Conservation (phyloP, 2,797 vertebrate species). For the Crypturellus tataupa region DNA sequence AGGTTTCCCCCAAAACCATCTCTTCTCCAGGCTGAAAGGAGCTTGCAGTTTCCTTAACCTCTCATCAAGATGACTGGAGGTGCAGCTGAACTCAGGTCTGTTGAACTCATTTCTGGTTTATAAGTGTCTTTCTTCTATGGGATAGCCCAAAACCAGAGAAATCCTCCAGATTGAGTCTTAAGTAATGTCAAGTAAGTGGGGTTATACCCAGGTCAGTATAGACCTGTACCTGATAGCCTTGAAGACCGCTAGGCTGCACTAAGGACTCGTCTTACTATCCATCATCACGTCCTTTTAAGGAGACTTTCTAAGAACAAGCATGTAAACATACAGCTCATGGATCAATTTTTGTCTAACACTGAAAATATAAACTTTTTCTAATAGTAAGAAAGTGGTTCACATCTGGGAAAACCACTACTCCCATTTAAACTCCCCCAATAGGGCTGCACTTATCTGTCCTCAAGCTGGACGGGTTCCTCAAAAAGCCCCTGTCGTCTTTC, state of each 20-base stretch:
- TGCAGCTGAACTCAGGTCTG: too few species aligned
- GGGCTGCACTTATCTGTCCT: neutral
- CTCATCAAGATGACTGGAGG: neutral
- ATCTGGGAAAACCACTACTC: neutral
- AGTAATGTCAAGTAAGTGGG: neutral
- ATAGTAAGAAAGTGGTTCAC: neutral
- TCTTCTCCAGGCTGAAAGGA: neutral
- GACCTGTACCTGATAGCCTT: neutral
- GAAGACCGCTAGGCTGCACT: neutral
- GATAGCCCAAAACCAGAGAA: neutral
- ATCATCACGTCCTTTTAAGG: neutral
- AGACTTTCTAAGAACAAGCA: neutral
- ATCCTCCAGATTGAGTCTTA: neutral
- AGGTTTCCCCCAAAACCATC: neutral
- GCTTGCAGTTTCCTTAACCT: neutral
- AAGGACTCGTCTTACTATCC: neutral
- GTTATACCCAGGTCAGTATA: fast-evolving
- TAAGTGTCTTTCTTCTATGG: neutral
- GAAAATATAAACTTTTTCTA: neutral
- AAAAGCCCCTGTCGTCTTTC: neutral
- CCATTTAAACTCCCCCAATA: neutral
- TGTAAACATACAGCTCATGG: neutral
- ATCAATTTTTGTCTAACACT: neutral
- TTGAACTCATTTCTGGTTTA: neutral
- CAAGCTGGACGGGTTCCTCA: neutral